A percentile compares a stretch with the other conserved stretches of the same genome.
Conservation (phyloP, 2,113 vertebrate species). For the Hyaena hyaena region DNA sequence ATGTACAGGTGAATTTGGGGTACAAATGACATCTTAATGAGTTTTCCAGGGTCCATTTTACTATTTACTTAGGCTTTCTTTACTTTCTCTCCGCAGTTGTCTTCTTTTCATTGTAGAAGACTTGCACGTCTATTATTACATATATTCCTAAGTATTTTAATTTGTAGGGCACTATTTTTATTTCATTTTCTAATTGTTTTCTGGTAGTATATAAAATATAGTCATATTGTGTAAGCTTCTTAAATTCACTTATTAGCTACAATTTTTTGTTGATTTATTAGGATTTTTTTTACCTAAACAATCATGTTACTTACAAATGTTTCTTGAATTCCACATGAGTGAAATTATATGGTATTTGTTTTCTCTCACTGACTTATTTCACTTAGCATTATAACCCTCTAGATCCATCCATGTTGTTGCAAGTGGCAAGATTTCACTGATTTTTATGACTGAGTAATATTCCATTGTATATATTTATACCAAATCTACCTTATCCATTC, state of each 20-base stretch:
- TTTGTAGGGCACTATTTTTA: background rate
- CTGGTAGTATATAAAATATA: background rate
- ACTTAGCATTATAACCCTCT: background rate
- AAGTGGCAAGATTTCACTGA: background rate
- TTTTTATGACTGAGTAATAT: background rate
- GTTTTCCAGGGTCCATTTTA: background rate
- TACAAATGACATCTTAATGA: background rate
- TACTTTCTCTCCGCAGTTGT: background rate
- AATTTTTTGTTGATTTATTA: background rate
- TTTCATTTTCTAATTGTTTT: slow-evolving; percentile 47
- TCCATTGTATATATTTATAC: background rate
- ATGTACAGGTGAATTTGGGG: background rate
- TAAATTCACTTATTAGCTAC: background rate
- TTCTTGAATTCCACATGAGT: no score
- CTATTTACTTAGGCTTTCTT: background rate
- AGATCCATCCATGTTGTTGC: background rate
- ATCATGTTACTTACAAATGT: background rate
- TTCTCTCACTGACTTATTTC: no score
- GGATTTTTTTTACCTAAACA: background rate
- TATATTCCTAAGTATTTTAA: background rate
- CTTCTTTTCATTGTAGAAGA: background rate
- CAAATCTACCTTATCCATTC: no score
- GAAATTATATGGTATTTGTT: no score
- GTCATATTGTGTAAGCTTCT: background rate
- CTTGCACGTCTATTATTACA: background rate